Evolutionary conservation across 64 coral and sea anemone genomes (phyloP).

Genomic region (Catalaphyllia jardinei): DNA sequence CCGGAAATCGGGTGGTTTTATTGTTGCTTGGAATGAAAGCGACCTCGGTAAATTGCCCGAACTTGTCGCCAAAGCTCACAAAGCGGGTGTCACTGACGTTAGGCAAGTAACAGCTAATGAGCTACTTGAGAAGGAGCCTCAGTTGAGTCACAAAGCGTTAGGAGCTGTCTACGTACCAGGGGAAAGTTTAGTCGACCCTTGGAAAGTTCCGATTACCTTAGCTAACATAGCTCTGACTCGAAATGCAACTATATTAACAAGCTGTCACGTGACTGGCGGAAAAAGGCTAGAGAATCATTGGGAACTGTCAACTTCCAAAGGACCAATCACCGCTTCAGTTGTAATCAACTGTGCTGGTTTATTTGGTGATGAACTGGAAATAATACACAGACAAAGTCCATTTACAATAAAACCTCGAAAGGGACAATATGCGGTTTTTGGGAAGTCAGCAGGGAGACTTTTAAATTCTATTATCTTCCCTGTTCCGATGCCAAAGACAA

Average conservation of each 20-base stretch:
- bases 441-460: conserved; percentile 65
- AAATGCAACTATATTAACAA: conserved; percentile 30
- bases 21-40: conserved; percentile 70
- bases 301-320: conserved; percentile 46
- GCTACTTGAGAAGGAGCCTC: conserved; percentile 50
- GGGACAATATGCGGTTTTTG: conserved; percentile 77
- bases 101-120: conserved; percentile 57
- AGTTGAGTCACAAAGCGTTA: conserved; percentile 42
- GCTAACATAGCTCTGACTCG: conserved; percentile 37
- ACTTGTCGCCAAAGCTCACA: conserved; percentile 35
- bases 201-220: conserved; percentile 67
- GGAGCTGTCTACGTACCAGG: conserved; percentile 65
- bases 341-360: conserved; percentile 84
- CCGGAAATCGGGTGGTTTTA: conserved; percentile 62
- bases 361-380: conserved; percentile 70
- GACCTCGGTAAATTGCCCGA: conserved; percentile 51
- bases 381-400: conserved; percentile 52
- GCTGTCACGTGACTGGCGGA: conserved; percentile 54
- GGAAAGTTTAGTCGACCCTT: conserved; percentile 70
- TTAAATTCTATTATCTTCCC: conserved; percentile 74
- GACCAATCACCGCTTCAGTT: conserved; percentile 46
- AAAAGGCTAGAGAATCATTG: conserved; percentile 34
- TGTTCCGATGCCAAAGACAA: conserved; percentile 63
- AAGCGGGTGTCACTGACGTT: conserved; percentile 49
- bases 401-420: conserved; percentile 84